phyloP scores from a whole-genome alignment of 2,797 vertebrate genomes.

The Clarias fuscus region DNA sequence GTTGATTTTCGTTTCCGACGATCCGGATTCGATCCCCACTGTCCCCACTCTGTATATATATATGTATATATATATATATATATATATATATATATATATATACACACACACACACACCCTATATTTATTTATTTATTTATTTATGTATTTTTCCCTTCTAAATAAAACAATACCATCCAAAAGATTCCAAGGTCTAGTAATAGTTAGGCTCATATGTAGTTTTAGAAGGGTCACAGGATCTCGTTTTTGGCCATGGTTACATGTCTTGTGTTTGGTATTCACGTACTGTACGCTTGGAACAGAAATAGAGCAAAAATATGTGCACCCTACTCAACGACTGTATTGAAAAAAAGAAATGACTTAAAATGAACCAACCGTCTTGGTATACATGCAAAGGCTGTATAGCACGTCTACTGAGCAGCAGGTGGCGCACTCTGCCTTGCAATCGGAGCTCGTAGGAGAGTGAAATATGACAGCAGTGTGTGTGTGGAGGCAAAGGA shows the following conservation, averaged over 20 bases:
- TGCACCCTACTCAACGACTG: background rate
- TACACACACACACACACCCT: no score
- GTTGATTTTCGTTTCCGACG: no score
- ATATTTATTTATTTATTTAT: no score
- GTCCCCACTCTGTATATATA: no score
- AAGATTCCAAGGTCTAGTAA: background rate
- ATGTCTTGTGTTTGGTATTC: background rate
- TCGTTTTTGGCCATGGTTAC: background rate
- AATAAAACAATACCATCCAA: background rate
- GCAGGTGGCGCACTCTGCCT: constrained; percentile 35
- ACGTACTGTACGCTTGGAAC: no score
- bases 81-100: no score
- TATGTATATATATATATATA: no score
- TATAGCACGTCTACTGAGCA: background rate
- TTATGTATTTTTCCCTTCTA: no score
- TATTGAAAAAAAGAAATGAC: background rate
- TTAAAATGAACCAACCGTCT: background rate
- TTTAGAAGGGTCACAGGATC: no score
- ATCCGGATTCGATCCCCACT: no score
- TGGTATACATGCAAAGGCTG: background rate
- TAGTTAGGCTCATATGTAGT: background rate
- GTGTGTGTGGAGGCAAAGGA: constrained; percentile 24
- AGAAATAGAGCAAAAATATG: background rate
- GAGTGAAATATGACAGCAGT: constrained; percentile 4
- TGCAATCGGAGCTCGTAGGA: background rate